Evolutionary conservation across 2,113 vertebrate genomes (phyloP).

Genomic region (Phylloscopus trochilus): DNA sequence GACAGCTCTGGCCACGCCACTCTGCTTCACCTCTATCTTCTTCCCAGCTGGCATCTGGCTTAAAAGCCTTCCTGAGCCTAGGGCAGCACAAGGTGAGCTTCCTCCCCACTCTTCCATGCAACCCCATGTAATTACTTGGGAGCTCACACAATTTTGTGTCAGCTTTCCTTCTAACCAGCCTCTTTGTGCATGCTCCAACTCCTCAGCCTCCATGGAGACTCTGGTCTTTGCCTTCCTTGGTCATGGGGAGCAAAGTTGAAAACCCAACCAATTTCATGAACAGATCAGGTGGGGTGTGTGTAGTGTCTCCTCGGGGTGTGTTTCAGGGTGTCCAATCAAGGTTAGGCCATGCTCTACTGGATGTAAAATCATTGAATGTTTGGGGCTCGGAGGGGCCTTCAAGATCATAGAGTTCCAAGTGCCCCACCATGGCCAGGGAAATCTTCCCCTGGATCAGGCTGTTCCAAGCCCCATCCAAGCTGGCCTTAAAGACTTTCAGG

Average conservation of each 20-base stretch:
- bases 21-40: neutral
- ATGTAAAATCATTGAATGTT: neutral
- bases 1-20: neutral
- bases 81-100: neutral
- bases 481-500: neutral
- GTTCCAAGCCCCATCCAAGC: neutral
- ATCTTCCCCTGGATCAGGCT: neutral
- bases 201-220: neutral
- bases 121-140: neutral
- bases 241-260: neutral
- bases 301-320: neutral
- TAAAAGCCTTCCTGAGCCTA: neutral
- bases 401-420: neutral
- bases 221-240: neutral
- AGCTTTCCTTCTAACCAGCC: neutral
- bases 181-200: neutral
- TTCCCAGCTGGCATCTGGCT: neutral
- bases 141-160: neutral
- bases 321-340: neutral
- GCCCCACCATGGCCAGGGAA: neutral
- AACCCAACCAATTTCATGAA: accelerated
- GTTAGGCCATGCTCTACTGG: neutral
- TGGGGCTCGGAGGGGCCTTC: neutral
- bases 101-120: neutral
- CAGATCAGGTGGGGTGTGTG: neutral